Conservation (phyloP, 2,113 vertebrate genomes). For the Ciconia maguari region DNA sequence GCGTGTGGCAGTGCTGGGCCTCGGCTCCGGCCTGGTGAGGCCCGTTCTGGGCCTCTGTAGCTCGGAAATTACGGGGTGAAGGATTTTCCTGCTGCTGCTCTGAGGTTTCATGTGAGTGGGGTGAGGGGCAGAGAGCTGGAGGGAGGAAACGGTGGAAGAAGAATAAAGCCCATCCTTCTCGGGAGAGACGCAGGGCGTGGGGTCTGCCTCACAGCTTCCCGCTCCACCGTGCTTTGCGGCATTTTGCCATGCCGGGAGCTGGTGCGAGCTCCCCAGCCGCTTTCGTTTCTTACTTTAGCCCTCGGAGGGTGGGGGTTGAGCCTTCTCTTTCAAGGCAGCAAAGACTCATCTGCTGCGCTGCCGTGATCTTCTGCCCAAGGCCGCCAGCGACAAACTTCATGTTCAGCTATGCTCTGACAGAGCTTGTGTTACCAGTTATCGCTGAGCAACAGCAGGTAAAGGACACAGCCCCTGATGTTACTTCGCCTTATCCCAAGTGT, state of each 20-base stretch:
- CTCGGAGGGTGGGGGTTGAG: fast-evolving
- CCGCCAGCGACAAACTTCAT: fast-evolving
- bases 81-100: not conserved
- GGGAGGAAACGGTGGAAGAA: not conserved
- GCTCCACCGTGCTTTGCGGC: fast-evolving
- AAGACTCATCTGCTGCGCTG: fast-evolving
- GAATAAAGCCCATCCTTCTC: fast-evolving
- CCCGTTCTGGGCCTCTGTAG: fast-evolving
- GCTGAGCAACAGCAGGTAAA: fast-evolving
- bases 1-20: not conserved
- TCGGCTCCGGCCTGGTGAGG: no score
- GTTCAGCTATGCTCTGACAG: fast-evolving
- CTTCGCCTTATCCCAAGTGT: fast-evolving
- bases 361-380: fast-evolving
- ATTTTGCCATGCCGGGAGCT: not conserved
- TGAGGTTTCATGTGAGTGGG: not conserved
- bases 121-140: not conserved
- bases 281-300: fast-evolving
- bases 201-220: not conserved
- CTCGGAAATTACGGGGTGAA: fast-evolving
- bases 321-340: not conserved
- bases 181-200: fast-evolving
- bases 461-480: not conserved
- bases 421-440: not conserved
- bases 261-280: not conserved